Conservation (phyloP, 2,113 vertebrate genomes). For the Indicator maculatus region DNA sequence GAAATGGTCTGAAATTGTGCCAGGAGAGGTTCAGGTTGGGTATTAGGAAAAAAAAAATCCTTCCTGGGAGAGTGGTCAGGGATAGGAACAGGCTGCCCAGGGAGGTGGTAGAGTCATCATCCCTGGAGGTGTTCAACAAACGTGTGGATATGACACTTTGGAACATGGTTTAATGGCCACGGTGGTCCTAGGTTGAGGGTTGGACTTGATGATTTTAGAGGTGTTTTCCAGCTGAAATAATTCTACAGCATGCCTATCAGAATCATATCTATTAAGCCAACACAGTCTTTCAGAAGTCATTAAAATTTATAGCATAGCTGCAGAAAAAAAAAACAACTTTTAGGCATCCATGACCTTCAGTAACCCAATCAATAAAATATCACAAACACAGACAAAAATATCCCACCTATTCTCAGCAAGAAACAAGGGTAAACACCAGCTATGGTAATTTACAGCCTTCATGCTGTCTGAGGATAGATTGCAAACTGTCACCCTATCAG, state of each 20-base stretch:
- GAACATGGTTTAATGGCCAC: too few relatives aligned
- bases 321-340: background rate
- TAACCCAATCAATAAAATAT: slow-evolving; percentile 11
- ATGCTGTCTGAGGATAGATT: background rate
- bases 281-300: background rate
- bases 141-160: too few relatives aligned
- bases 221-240: too few relatives aligned
- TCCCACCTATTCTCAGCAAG: background rate
- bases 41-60: too few relatives aligned
- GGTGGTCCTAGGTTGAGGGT: too few relatives aligned
- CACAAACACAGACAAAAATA: slow-evolving; percentile 1
- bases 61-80: background rate
- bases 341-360: background rate
- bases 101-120: too few relatives aligned
- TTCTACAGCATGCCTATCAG: background rate
- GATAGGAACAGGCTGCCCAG: too few relatives aligned
- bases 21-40: too few relatives aligned
- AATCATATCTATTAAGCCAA: background rate
- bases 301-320: background rate
- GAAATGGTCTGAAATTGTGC: too few relatives aligned
- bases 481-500: background rate
- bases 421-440: slow-evolving; percentile 37
- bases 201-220: too few relatives aligned
- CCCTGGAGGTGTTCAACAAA: too few relatives aligned
- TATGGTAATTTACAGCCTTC: slow-evolving; percentile 37